Evolutionary conservation across 1,140 invertebrate genomes (phyloP), one percentile per base, ranked within the genome.

Genomic region (Spodoptera frugiperda): DNA sequence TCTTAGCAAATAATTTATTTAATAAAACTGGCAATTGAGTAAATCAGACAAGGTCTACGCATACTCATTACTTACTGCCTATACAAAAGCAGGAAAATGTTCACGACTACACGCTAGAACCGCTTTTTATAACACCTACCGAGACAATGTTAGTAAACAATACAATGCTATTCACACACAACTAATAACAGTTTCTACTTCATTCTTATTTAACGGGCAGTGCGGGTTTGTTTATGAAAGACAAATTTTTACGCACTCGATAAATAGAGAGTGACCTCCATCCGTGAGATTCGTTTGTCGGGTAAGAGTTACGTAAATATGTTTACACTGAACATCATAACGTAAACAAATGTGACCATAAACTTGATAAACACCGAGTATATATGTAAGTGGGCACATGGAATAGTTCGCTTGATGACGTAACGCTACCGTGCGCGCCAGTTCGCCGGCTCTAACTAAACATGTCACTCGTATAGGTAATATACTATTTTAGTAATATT

Each of bases 301-400:
- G 44, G 21, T 39, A 68, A 57, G 49, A 39, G 21, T 76, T 78
- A 67, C 71, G 51, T 68, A 57, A 78, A 78, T 61, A 11, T 78
- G 71, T 78, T 78, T 78, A 74, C 77, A 74, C 15, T 49, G 48
- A 65, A 21, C 63, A 59, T 57, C 46, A 67, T 67, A 54, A 72
- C 49, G 53, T 78, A 78, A 73, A 76, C 78, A 71, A 63, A 54
- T 70, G 54, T 76, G 76, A 61, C 76, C 79, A 70, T 78, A 78
- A 81, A 81, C 79, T 81, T 81, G 79, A 81, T 53, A 77, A 81
- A 77, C 49, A 78, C 57, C 70, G 15, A 61, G 44, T 33, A 46
- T 33, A 46, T 49, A 46, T 33, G 25, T 49, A 59, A 73, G 71
- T 74, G 61, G 71, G 71, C 54, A 55, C 53, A 61, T 49, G 71